These are phyloP conservation scores for Ptilonorhynchus violaceus DNA, from an alignment of 2,113 vertebrate genomes.

Conservation along the genomic window DNA sequence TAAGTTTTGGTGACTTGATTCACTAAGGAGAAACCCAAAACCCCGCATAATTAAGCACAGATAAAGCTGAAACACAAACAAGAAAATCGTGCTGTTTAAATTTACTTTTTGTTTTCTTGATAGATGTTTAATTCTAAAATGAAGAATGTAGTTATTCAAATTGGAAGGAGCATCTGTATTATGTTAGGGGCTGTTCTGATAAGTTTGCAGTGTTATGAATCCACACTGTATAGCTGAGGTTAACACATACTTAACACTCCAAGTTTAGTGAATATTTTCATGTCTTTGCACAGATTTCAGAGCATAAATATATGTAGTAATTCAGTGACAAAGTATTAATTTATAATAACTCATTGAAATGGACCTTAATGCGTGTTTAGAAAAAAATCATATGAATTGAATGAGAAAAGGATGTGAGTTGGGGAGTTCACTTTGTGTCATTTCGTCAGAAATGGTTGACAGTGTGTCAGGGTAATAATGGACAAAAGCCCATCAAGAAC, in stretches of 20 bases:
- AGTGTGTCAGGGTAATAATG: neutral
- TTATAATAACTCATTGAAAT: neutral
- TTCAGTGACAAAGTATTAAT: neutral
- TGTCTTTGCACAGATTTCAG: neutral
- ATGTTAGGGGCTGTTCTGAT: neutral
- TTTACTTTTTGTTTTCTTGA: slow-evolving; percentile 5
- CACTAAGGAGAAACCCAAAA: slow-evolving; percentile 40
- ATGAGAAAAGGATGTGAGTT: neutral
- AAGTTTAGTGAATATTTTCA: neutral
- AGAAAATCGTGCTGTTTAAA: slow-evolving; percentile 32
- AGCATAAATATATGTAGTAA: neutral
- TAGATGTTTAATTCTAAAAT: slow-evolving; percentile 27
- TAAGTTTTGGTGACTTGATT: slow-evolving; percentile 40
- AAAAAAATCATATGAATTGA: neutral
- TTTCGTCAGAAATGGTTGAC: neutral
- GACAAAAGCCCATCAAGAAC: neutral
- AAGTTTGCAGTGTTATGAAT: neutral
- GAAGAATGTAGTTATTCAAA: neutral
- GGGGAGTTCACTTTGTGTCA: neutral
- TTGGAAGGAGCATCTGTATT: neutral
- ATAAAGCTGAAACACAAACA: slow-evolving; percentile 63
- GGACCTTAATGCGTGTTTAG: neutral
- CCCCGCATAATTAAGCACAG: slow-evolving; percentile 26
- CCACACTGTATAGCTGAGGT: neutral
- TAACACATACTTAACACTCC: neutral